Evolutionary conservation across 2,113 vertebrate genomes (phyloP).

Genomic region (Deroptyus accipitrinus): DNA sequence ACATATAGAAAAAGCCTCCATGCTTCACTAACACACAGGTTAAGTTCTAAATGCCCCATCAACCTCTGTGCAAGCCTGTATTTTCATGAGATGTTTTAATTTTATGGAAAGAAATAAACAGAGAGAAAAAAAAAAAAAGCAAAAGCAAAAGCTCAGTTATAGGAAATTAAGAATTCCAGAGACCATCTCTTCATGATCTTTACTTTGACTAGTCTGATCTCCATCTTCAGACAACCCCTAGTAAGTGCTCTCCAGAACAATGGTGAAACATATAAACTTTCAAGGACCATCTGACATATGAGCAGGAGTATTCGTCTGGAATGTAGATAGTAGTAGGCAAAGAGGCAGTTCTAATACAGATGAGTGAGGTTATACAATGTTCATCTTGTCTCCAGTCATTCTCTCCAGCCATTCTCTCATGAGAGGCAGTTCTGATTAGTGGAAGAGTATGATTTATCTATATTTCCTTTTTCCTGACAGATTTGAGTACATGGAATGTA

Average conservation of each 20-base stretch:
- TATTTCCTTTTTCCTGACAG: not conserved
- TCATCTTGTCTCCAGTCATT: not conserved
- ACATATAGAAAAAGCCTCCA: not conserved
- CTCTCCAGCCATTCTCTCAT: fast-evolving
- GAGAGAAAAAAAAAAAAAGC: fast-evolving
- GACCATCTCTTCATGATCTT: not conserved
- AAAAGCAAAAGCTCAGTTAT: fast-evolving
- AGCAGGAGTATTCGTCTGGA: not conserved
- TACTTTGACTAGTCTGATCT: not conserved
- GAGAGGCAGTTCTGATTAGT: not conserved
- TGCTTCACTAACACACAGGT: not conserved
- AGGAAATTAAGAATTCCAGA: not conserved
- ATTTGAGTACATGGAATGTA: not conserved
- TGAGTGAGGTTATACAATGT: fast-evolving
- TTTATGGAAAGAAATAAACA: not conserved
- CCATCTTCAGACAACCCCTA: not conserved
- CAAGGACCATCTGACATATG: not conserved
- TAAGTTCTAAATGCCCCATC: not conserved
- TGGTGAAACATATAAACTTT: not conserved
- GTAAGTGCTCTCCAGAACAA: not conserved
- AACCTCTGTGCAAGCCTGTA: not conserved
- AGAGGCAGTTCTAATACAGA: not conserved
- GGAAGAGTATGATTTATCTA: not conserved
- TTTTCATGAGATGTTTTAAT: not conserved
- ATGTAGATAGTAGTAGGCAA: not conserved